Conservation (phyloP, 2,888 invertebrate genomes). For the Tipula unca region DNA sequence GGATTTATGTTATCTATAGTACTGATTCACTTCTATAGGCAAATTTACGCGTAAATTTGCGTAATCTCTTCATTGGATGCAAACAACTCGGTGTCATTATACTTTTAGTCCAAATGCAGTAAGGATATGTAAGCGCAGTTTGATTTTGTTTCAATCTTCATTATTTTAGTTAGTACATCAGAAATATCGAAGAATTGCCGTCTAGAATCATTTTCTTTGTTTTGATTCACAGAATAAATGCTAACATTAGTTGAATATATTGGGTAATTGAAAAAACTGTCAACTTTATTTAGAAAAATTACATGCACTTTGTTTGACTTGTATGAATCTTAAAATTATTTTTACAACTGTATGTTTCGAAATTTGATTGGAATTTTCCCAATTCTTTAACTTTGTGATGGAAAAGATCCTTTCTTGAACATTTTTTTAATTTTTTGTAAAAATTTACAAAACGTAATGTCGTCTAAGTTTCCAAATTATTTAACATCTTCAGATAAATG, state of each 20-base stretch:
- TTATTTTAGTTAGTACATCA: background rate
- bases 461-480: background rate
- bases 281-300: background rate
- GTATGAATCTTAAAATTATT: background rate
- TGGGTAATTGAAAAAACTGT: background rate
- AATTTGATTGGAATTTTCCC: background rate
- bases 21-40: too few relatives aligned
- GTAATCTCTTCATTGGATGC: too few relatives aligned
- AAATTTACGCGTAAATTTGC: too few relatives aligned
- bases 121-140: background rate
- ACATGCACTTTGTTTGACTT: background rate
- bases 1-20: too few relatives aligned
- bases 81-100: too few relatives aligned
- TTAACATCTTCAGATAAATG: background rate
- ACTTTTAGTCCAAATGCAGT: background rate
- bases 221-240: background rate
- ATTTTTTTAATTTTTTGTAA: background rate
- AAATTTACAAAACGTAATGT: background rate
- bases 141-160: background rate
- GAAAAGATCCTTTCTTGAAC: background rate
- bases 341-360: background rate
- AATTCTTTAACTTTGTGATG: background rate
- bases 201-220: background rate
- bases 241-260: background rate
- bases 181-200: background rate